phyloP scores from a whole-genome alignment of 2,888 invertebrate species.

The Erpobdella octoculata region DNA sequence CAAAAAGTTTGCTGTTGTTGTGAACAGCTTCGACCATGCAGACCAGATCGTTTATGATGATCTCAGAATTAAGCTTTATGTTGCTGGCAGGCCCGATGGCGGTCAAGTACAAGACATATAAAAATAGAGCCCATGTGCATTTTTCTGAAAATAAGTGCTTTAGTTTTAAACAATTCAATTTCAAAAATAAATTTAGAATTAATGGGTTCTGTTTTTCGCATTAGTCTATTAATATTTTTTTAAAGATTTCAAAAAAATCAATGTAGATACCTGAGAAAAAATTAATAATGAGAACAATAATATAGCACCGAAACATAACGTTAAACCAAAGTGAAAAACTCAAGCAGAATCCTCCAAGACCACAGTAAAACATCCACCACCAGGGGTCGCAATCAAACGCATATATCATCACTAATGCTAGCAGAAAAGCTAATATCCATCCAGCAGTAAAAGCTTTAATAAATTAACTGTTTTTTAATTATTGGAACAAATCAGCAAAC shows the following conservation, averaged over 20 bases:
- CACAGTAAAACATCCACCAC: slow-evolving; percentile 17
- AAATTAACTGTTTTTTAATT: background rate
- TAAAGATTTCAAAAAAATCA: too few relatives aligned
- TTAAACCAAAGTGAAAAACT: slow-evolving; percentile 16
- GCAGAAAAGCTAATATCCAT: background rate
- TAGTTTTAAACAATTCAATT: too few relatives aligned
- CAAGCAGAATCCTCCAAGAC: background rate
- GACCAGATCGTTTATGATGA: slow-evolving; percentile 4
- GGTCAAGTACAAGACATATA: slow-evolving; percentile 6
- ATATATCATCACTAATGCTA: background rate
- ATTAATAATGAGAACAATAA: slow-evolving; percentile 3
- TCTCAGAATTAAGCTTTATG: slow-evolving; percentile 6
- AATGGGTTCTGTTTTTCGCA: too few relatives aligned
- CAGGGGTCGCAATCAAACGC: slow-evolving; percentile 5
- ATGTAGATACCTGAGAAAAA: background rate
- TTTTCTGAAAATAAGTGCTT: slow-evolving; percentile 13
- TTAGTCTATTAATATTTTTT: too few relatives aligned
- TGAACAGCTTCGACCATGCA: slow-evolving; percentile 11
- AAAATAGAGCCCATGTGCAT: background rate
- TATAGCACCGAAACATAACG: background rate
- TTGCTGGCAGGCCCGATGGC: background rate
- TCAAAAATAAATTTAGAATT: too few relatives aligned
- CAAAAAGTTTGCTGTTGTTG: slow-evolving; percentile 4
- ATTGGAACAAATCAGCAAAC: background rate
- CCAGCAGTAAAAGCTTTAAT: slow-evolving; percentile 1